A percentile compares a stretch with the other conserved stretches of the same genome.
These are phyloP conservation scores for Tetramorium simillimum DNA, from an alignment of 1,140 invertebrate genomes.

Conservation along the genomic window DNA sequence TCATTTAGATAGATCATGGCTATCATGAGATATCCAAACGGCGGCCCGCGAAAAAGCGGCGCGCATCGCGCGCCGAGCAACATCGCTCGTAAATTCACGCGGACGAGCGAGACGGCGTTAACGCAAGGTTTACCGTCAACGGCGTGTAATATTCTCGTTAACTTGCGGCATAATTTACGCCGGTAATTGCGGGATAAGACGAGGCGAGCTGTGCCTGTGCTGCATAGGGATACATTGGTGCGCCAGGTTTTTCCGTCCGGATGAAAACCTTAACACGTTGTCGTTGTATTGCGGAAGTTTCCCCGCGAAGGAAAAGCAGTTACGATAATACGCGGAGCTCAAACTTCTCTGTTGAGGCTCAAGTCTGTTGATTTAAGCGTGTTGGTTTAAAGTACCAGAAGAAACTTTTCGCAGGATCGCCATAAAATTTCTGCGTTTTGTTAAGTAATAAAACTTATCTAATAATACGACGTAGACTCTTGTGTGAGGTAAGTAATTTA, in stretches of 20 bases:
- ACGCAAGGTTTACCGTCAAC: conserved; percentile 77
- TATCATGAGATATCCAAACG: conserved; percentile 66
- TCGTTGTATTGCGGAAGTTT: conserved; percentile 5
- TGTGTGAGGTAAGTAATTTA: not conserved
- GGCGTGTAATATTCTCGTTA: conserved; percentile 74
- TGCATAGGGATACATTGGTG: not conserved
- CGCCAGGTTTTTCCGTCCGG: conserved; percentile 38
- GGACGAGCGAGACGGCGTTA: conserved; percentile 74
- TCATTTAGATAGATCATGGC: conserved; percentile 70
- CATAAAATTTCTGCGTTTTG: not conserved
- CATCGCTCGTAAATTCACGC: conserved; percentile 73
- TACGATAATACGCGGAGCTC: not conserved
- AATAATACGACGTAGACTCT: not conserved
- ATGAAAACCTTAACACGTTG: conserved; percentile 22
- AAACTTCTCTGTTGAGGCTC: conserved; percentile 1
- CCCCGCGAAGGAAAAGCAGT: not conserved
- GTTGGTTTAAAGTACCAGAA: not conserved
- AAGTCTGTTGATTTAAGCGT: not conserved
- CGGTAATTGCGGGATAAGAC: conserved; percentile 70
- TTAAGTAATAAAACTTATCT: not conserved
- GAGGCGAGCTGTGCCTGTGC: conserved; percentile 2
- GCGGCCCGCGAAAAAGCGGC: conserved; percentile 68
- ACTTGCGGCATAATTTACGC: conserved; percentile 74
- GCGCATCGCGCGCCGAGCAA: conserved; percentile 66
- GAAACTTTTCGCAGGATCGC: not conserved